phyloP scores from a whole-genome alignment of 1,140 invertebrate genomes.

The Helicorthomorpha holstii region DNA sequence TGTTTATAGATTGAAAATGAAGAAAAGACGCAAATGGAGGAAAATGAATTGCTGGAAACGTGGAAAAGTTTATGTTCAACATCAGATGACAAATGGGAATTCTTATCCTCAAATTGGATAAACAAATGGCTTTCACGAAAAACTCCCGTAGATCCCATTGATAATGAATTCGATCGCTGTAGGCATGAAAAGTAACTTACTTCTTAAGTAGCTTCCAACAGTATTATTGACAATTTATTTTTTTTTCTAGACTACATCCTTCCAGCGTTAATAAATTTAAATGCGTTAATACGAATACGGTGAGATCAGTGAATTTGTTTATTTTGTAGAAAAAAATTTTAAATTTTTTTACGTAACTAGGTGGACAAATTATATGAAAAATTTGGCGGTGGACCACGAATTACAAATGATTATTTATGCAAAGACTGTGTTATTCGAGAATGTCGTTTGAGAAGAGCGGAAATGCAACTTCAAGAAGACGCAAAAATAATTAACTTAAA shows the following conservation, averaged over 20 bases:
- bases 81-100: slow-evolving; percentile 23
- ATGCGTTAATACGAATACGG: slow-evolving; percentile 18
- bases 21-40: neutral
- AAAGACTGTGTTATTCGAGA: slow-evolving; percentile 31
- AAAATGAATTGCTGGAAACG: neutral
- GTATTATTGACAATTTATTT: slow-evolving; percentile 1
- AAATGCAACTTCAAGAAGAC: slow-evolving; percentile 22
- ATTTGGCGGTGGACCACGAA: slow-evolving; percentile 28
- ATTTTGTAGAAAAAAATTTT: slow-evolving; percentile 1
- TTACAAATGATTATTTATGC: slow-evolving; percentile 29
- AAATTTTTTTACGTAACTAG: slow-evolving; percentile 11
- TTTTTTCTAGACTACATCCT: slow-evolving; percentile 18
- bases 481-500: slow-evolving; percentile 21
- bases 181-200: slow-evolving; percentile 26
- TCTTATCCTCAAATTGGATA: slow-evolving; percentile 34
- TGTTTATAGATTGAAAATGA: neutral
- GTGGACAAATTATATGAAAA: slow-evolving; percentile 28
- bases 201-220: neutral
- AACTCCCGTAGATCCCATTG: slow-evolving; percentile 25
- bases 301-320: slow-evolving; percentile 7
- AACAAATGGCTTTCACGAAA: slow-evolving; percentile 26
- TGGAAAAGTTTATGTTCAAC: neutral
- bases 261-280: slow-evolving; percentile 20
- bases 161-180: slow-evolving; percentile 31
- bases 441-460: slow-evolving; percentile 26